phyloP scores from a whole-genome alignment of 2,888 invertebrate genomes.

The Pardosa pseudoannulata region DNA sequence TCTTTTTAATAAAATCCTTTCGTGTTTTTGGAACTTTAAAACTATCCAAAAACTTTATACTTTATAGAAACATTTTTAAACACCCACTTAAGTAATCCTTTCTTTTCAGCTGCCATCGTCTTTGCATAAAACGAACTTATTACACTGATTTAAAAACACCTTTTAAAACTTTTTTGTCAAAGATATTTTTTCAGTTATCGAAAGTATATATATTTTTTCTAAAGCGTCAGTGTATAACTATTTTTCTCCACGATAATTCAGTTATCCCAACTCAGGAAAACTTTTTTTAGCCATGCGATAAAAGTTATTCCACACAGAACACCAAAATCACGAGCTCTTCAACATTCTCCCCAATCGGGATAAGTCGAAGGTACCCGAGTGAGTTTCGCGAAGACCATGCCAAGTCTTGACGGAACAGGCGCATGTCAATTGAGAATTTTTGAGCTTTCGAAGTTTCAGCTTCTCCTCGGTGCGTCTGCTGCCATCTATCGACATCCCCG shows the following conservation, averaged over 20 bases:
- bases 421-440: conserved; percentile 60
- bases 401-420: conserved; percentile 45
- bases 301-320: neutral
- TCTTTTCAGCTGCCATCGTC: no score
- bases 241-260: neutral
- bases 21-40: no score
- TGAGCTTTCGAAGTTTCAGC: conserved; percentile 34
- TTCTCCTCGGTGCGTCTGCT: conserved; percentile 43
- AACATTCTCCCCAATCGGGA: conserved; percentile 30
- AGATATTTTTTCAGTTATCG: neutral
- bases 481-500: conserved; percentile 45
- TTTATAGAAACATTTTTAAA: no score
- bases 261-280: neutral
- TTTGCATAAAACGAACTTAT: no score
- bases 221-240: no score
- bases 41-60: no score
- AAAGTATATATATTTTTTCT: no score
- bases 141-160: no score
- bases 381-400: conserved; percentile 49
- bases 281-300: neutral
- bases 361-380: conserved; percentile 40
- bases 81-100: no score
- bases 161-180: neutral
- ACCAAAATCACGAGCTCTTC: neutral
- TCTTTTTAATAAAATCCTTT: no score